Base-by-base conservation (phyloP, 2,113 vertebrate genomes). In the rabbit (Oryctolagus cuniculus) region DNA sequence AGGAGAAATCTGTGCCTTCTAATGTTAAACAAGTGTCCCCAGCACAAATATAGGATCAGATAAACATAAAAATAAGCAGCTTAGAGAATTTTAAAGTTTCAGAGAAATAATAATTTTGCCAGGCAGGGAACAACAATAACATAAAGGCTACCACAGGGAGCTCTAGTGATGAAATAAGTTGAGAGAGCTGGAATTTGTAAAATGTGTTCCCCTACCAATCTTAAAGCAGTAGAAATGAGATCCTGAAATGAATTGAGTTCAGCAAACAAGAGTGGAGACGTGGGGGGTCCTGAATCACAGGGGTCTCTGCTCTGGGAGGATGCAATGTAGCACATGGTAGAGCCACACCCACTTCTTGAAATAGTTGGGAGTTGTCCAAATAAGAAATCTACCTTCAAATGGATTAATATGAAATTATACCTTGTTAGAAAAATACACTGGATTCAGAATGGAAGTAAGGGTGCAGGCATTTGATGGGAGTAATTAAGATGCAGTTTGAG, bases 251-350 rank as follows among this genome's bases (percentile, higher is more conserved):
- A 79, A 31, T 17, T 5, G 34, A 29, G 49, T 16, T 64, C 64
- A 64, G 22, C 7, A 36, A 80, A 36, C 11, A 19, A 36, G 75
- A 19, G 1, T 2, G 1, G 13, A 69, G 44, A 51, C 5, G 0
- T 10, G 12, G 53, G 24, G 19, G 0, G 22, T 87, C 6, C 58
- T 34, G 51, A 25, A 17, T 22, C 12, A 21, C 22, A 5, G 61
- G 16, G 38, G 22, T 6, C 4, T 44, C 36, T 78, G 58, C n/a
- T 73, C 38, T 11, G 49, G 2, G 61, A 67, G 36, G n/a, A 34
- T 25, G n/a, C 16, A 58, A 3, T 7, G 1, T 12, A 9, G 16
- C 34, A 15, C 13, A 25, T 21, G 13, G 17, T 5, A 10, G 1
- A 74, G 25, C n/a, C 15, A 34, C 3, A 0, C 25, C 66, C 87